Base-by-base conservation (phyloP, 2,113 vertebrate species). In the Recurvirostra avosetta region DNA sequence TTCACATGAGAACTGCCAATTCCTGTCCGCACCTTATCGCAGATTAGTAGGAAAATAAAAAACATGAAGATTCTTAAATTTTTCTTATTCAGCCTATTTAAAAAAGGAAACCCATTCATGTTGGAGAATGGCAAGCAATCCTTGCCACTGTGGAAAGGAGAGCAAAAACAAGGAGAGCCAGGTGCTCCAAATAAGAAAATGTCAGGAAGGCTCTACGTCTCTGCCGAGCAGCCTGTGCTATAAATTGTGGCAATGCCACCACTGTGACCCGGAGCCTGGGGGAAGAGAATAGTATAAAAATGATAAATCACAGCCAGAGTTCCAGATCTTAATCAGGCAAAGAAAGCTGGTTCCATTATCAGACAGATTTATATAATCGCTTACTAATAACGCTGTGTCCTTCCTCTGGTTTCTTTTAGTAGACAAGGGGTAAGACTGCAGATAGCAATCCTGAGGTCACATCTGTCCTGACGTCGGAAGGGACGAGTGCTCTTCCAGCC, bases 211-310 rank as follows among this genome's bases (percentile, higher is more conserved):
- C 96, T 97, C 96, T 97, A 86, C 5, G 81, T 97, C 97, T 98
- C 86, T 0, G 1, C 83, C 34, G 88, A 97, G 93, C 95, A 92
- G 76, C 91, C 92, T 87, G 73, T 0, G 58, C 88, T 81, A 97
- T 98, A 98, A 98, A 98, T 98, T 94, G 72, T 80, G 85, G 97
- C 94, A 97, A 84, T 94, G 97, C 98, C 97, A 98, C 97, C 80
- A 90, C 81, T 94, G 92, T 94, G 97, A 98, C 97, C 95, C 40
- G 85, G 50, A 97, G 98, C 98, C 98, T 92, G 96, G 77, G 98
- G 98, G 98, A 98, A 98, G 98, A 98, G 98, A 96, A 91, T 96
- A 95, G 96, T 98, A 97, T 98, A 98, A 98, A 98, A 98, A 97
- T 97, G 98, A 98, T 98, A 98, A 97, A 98, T 98, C 98, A 98